Evolutionary conservation across 2,888 invertebrate species (phyloP).

Genomic region (Ctenicera cuprea): DNA sequence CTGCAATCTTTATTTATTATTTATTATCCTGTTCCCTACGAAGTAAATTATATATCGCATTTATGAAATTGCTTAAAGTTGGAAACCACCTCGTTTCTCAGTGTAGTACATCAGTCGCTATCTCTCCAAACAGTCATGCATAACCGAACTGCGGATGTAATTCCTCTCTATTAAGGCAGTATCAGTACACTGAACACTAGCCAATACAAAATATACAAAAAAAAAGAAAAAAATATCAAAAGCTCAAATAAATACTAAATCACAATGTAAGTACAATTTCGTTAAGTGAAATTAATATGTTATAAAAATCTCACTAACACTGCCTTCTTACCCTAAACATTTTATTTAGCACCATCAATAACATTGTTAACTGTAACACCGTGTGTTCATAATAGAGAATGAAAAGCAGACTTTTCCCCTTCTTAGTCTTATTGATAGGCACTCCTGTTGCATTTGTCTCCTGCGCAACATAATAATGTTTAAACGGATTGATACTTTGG

Average conservation of each 20-base stretch:
- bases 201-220: constrained; percentile 46
- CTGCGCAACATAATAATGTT: constrained; percentile 21
- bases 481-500: constrained; percentile 29
- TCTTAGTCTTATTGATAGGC: constrained; percentile 64
- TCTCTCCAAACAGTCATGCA: constrained; percentile 54
- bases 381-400: constrained; percentile 42
- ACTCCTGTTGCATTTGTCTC: constrained; percentile 62
- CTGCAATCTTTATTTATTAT: constrained; percentile 68
- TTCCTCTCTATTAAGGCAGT: constrained; percentile 53
- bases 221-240: constrained; percentile 36
- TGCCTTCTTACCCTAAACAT: constrained; percentile 54
- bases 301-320: constrained; percentile 59
- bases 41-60: constrained; percentile 46
- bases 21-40: constrained; percentile 58
- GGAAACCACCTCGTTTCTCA: constrained; percentile 61
- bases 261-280: constrained; percentile 53
- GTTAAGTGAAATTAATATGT: constrained; percentile 49
- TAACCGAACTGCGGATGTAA: constrained; percentile 54
- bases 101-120: constrained; percentile 59
- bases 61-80: constrained; percentile 55
- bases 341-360: constrained; percentile 55
- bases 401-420: constrained; percentile 60
- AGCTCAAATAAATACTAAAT: constrained; percentile 52
- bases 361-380: constrained; percentile 49
- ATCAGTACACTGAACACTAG: constrained; percentile 52